Evolutionary conservation across 2,888 invertebrate species (phyloP), one percentile per base, ranked within the genome.

Genomic region (Archips crataeganus): DNA sequence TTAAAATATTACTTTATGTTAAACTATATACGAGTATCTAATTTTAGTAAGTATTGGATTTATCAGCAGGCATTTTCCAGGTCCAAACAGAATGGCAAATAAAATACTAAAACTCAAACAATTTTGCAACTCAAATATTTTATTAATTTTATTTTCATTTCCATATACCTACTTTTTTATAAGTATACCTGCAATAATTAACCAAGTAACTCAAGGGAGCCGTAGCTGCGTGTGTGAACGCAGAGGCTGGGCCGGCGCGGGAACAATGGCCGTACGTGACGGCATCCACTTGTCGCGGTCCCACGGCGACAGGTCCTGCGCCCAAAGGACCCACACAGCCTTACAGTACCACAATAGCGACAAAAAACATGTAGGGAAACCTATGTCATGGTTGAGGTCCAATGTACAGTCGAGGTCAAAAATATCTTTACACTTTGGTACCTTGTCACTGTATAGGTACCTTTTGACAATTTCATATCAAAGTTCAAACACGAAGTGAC

Each of bases 231-330:
- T 79, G 79, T 76, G 74, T 77, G 78, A 79, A 80, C 81, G 77
- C 76, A 75, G 70, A 76, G 76, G 72, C 69, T 73, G 71, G 61
- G 67, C 71, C 34, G 63, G 73, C 74, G 78, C 74, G 76, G 79
- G 84, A 93, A 94, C 94, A 94, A 93, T 93, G 83, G 91, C 74
- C 77, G 90, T 86, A 94, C 94, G 94, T 94, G 94, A 89, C 84
- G 94, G 94, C 91, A 94, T 94, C 89, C 94, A 94, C 94, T 94
- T 93, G 94, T 90, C 89, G 90, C 88, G 88, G 84, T 89, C 89
- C 84, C 77, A 76, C 76, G 77, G 75, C 77, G 76, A 75, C 77
- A 72, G 77, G 73, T 74, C 70, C 64, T 57, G 69, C 47, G 63
- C 36, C 11, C 69, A 60, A 69, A 69, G 51, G 39, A 57, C 36